Conservation (phyloP, 2,113 vertebrate genomes). For the Saguinus midas region DNA sequence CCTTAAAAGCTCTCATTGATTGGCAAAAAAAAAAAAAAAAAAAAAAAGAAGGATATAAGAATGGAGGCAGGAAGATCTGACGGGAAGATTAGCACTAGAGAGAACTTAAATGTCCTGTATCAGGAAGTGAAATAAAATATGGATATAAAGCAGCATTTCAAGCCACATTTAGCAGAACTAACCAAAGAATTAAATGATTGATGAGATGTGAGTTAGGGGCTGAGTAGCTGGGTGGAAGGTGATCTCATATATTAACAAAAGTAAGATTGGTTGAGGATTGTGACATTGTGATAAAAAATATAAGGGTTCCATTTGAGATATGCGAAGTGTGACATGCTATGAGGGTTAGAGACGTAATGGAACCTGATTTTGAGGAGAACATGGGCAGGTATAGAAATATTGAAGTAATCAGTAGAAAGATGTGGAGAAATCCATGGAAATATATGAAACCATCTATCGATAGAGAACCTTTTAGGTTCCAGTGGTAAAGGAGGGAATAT, state of each 20-base stretch:
- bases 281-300: background rate
- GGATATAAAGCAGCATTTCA: background rate
- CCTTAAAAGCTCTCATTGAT: no score
- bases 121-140: background rate
- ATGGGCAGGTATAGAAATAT: background rate
- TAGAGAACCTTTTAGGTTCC: background rate
- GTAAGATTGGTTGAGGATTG: background rate
- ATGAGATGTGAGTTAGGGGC: background rate
- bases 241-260: background rate
- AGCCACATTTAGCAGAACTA: background rate
- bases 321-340: background rate
- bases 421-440: background rate
- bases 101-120: rapidly evolving
- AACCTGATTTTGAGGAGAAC: background rate
- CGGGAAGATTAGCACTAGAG: background rate
- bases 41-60: background rate
- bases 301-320: background rate
- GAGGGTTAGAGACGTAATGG: background rate
- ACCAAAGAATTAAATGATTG: background rate
- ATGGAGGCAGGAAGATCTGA: background rate
- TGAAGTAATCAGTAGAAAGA: background rate
- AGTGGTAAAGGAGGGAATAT: background rate
- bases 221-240: background rate
- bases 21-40: no score
- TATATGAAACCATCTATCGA: background rate